Conservation (phyloP, 1,140 invertebrate genomes). For the Holotrichia oblita region DNA sequence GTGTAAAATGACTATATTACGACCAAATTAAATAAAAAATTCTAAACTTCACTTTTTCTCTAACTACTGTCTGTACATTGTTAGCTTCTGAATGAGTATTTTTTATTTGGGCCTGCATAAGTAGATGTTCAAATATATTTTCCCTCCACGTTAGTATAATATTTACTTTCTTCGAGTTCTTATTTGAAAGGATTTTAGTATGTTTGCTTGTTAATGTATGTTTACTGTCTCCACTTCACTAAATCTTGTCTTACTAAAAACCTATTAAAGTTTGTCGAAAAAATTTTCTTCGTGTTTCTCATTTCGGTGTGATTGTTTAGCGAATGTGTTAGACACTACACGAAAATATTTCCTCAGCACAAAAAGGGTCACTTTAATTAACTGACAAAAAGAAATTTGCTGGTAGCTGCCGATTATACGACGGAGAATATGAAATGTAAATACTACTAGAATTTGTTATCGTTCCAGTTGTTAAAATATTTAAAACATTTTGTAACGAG, state of each 20-base stretch:
- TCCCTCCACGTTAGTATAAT: conserved; percentile 17
- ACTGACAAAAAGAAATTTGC: conserved; percentile 29
- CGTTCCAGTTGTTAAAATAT: too few relatives aligned
- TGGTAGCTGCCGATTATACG: background rate
- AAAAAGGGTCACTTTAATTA: conserved; percentile 32
- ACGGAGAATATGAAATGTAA: too few relatives aligned
- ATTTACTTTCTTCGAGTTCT: conserved; percentile 31
- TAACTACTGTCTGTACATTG: background rate
- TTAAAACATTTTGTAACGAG: too few relatives aligned
- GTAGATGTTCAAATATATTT: conserved; percentile 36
- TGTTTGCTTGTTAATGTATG: conserved; percentile 36
- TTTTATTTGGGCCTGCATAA: conserved; percentile 5
- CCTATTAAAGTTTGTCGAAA: conserved; percentile 30
- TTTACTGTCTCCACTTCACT: conserved; percentile 34
- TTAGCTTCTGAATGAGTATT: conserved; percentile 5
- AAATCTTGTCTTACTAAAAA: conserved; percentile 36
- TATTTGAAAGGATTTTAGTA: conserved; percentile 37
- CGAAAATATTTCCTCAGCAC: conserved; percentile 25
- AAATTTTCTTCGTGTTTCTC: conserved; percentile 29
- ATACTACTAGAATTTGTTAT: too few relatives aligned
- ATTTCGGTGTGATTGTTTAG: conserved; percentile 30
- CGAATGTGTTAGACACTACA: conserved; percentile 31
- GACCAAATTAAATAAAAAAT: background rate
- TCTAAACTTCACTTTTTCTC: background rate
- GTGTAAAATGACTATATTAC: background rate